Evolutionary conservation across 2,113 vertebrate genomes (phyloP), one percentile per base, ranked within the genome.

Genomic region (Anser cygnoides): DNA sequence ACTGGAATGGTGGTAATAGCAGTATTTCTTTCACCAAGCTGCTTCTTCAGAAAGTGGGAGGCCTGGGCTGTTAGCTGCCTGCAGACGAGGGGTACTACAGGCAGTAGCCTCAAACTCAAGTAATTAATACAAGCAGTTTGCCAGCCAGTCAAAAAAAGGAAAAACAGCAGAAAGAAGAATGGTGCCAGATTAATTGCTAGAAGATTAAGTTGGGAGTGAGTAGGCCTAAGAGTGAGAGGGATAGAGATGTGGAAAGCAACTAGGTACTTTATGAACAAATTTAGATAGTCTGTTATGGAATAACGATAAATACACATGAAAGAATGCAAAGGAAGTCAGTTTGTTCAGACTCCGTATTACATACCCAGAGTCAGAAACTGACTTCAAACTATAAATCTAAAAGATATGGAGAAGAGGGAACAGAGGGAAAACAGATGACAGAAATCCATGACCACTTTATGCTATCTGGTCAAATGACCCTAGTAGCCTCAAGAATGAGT

Each of bases 21-120:
- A 58, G 11, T 17, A 37, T 43, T 75, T 50, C 17, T 75, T 5
- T 20, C 18, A 63, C 25, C 31, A 43, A 41, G 31, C 9, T 49
- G 41, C 31, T 13, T 6, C 68, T 55, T 49, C 46, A 55, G 37
- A 67, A 66, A 68, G 28, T 1, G 0, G 28, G 16, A 91, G 49
- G 21, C 35, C n/a, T 2, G 17, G 25, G 17, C 55, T 87, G 22
- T 28, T 44, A 55, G 33, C 20, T 73, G 39, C 25, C 25, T 73
- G 33, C 8, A 0, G 0, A 15, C 16, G 10, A 31, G 13, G 9
- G 13, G 13, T 37, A 2, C 52, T 46, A 29, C 44, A 52, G 33
- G 1, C 9, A 11, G 21, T 18, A 59, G 11, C 10, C 39, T 23
- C 33, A 46, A 0, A 1, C 28, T 31, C 6, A 41, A 10, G 17